These are phyloP conservation scores for Apis cerana DNA, from an alignment of 1,140 invertebrate species.

Conservation along the genomic window DNA sequence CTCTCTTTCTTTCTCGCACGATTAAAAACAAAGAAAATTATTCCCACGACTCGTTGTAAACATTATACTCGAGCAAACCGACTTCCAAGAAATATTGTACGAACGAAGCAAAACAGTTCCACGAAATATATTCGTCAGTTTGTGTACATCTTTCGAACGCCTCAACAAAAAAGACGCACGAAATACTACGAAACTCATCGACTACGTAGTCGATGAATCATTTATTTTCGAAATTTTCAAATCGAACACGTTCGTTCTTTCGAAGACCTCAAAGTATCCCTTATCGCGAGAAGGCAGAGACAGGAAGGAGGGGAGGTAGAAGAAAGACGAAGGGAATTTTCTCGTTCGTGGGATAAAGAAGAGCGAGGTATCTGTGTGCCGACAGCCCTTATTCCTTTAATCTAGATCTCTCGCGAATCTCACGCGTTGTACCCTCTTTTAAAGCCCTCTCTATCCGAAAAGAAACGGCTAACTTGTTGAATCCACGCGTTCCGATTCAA, in stretches of 20 bases:
- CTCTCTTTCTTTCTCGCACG: no score
- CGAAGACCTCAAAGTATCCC: not conserved
- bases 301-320: no score
- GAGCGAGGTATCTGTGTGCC: not conserved
- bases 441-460: slow-evolving; percentile 24
- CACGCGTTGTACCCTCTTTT: slow-evolving; percentile 20
- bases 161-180: no score
- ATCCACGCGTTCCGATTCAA: slow-evolving; percentile 36
- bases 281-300: slow-evolving; percentile 2
- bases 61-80: no score
- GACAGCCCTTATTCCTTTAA: slow-evolving; percentile 39
- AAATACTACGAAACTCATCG: no score
- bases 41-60: no score
- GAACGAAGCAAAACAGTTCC: no score
- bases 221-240: not conserved
- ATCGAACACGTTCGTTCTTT: not conserved
- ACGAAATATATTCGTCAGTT: no score
- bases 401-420: slow-evolving; percentile 44
- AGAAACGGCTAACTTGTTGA: slow-evolving; percentile 62
- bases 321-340: slow-evolving; percentile 28
- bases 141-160: no score
- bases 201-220: no score
- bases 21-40: no score
- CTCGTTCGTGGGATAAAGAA: not conserved
- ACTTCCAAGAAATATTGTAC: no score